Evolutionary conservation across 2,888 invertebrate genomes (phyloP).

Genomic region (Lordiphosa andalusiaca): DNA sequence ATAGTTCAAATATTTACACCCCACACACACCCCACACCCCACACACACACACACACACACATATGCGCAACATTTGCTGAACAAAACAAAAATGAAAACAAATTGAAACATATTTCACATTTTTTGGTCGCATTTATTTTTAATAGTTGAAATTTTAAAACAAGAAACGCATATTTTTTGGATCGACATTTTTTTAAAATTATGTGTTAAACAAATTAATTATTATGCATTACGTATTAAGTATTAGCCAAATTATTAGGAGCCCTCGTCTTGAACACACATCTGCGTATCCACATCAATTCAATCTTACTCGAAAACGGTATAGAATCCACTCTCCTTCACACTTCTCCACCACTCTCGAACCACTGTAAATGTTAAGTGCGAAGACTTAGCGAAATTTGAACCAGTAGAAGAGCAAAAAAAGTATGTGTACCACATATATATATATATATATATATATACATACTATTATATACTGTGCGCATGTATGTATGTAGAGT

Average conservation of each 20-base stretch:
- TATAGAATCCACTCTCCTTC: too few relatives aligned
- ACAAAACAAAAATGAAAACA: slow-evolving; percentile 13
- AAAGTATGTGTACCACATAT: too few relatives aligned
- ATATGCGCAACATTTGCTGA: slow-evolving; percentile 65
- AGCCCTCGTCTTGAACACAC: slow-evolving; percentile 30
- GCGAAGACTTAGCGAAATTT: too few relatives aligned
- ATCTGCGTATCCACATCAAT: too few relatives aligned
- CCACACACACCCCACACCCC: too few relatives aligned
- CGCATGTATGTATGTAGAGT: too few relatives aligned
- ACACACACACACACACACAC: slow-evolving; percentile 31
- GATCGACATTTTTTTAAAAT: slow-evolving; percentile 48
- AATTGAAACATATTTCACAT: slow-evolving; percentile 17
- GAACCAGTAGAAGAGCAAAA: too few relatives aligned
- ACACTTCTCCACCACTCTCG: too few relatives aligned
- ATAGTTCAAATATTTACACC: slow-evolving; percentile 64
- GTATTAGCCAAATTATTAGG: slow-evolving; percentile 58
- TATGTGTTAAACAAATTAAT: slow-evolving; percentile 27
- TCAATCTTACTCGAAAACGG: too few relatives aligned
- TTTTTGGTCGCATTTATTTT: slow-evolving; percentile 16
- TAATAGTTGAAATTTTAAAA: slow-evolving; percentile 14
- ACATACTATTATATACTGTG: too few relatives aligned
- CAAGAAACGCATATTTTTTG: slow-evolving; percentile 3
- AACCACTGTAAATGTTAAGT: too few relatives aligned
- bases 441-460: too few relatives aligned
- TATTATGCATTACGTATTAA: slow-evolving; percentile 34